Conservation (phyloP, 2,797 vertebrate genomes). For the Phoxinus dragarum region DNA sequence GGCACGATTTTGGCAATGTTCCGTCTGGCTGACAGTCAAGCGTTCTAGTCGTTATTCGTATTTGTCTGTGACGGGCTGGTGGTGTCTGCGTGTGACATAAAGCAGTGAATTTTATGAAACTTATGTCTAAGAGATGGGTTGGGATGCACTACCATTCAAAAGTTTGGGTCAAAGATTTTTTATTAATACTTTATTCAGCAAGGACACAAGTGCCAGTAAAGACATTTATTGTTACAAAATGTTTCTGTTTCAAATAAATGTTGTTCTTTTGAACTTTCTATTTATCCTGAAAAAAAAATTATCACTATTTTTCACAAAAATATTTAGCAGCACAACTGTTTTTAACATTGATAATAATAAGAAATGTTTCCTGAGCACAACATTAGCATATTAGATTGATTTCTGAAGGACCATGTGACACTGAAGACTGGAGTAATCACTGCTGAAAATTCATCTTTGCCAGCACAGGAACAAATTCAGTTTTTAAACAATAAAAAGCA, state of each 20-base stretch:
- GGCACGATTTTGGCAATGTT: slow-evolving; percentile 26
- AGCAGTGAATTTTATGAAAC: not conserved
- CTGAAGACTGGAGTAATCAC: not conserved
- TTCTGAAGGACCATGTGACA: not conserved
- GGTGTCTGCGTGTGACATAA: slow-evolving; percentile 10
- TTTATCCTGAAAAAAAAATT: not conserved
- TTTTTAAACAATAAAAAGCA: too few relatives aligned
- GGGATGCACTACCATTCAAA: slow-evolving; percentile 7
- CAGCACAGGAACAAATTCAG: too few relatives aligned
- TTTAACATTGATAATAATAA: not conserved
- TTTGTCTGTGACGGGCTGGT: slow-evolving; percentile 16
- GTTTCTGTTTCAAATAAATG: not conserved
- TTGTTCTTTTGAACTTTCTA: not conserved
- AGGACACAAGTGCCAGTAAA: not conserved
- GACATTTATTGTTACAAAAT: not conserved
- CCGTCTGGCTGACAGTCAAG: not conserved
- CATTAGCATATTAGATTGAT: not conserved
- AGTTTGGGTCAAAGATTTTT: not conserved
- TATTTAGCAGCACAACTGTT: not conserved
- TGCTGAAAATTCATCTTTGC: not conserved
- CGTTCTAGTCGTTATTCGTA: not conserved
- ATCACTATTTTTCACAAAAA: not conserved
- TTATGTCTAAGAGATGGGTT: not conserved
- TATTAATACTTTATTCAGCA: not conserved
- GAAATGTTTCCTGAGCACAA: not conserved